Conservation (phyloP, 1,140 invertebrate genomes). For the Dendroctonus valens region DNA sequence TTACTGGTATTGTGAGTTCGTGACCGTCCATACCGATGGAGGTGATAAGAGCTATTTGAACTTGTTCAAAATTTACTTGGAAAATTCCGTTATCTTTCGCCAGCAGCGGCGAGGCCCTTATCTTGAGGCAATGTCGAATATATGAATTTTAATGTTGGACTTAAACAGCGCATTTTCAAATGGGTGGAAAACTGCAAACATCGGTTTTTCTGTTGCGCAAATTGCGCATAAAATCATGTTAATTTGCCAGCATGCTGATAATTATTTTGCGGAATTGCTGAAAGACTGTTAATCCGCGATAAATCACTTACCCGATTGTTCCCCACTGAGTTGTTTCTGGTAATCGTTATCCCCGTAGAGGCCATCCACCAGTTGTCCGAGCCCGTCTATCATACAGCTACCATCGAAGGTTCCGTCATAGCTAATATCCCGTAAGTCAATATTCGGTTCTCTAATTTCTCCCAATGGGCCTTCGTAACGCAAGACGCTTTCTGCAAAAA, state of each 20-base stretch:
- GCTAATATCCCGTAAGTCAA: constrained; percentile 85
- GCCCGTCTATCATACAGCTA: constrained; percentile 68
- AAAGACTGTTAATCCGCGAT: neutral
- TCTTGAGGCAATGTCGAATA: constrained; percentile 24
- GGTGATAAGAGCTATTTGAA: constrained; percentile 25
- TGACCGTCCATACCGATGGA: constrained; percentile 22
- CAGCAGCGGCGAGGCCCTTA: constrained; percentile 14
- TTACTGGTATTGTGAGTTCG: constrained; percentile 27
- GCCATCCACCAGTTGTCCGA: constrained; percentile 91
- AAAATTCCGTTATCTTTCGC: constrained; percentile 29
- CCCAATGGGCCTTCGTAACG: constrained; percentile 84
- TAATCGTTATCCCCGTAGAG: constrained; percentile 69
- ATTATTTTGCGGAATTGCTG: too few relatives aligned
- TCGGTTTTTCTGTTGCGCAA: neutral
- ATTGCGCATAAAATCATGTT: neutral
- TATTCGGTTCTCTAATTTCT: constrained; percentile 73
- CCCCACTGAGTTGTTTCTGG: constrained; percentile 54
- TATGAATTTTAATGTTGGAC: constrained; percentile 28
- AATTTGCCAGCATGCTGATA: too few relatives aligned
- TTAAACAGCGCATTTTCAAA: neutral
- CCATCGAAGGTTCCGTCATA: constrained; percentile 87
- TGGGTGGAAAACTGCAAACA: neutral
- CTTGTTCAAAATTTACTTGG: constrained; percentile 23
- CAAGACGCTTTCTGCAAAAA: constrained; percentile 70
- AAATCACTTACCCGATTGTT: constrained; percentile 53